A percentile compares a stretch with the other conserved stretches of the same genome.
phyloP scores from a whole-genome alignment of 1,140 invertebrate species.

The Nymphalis io region DNA sequence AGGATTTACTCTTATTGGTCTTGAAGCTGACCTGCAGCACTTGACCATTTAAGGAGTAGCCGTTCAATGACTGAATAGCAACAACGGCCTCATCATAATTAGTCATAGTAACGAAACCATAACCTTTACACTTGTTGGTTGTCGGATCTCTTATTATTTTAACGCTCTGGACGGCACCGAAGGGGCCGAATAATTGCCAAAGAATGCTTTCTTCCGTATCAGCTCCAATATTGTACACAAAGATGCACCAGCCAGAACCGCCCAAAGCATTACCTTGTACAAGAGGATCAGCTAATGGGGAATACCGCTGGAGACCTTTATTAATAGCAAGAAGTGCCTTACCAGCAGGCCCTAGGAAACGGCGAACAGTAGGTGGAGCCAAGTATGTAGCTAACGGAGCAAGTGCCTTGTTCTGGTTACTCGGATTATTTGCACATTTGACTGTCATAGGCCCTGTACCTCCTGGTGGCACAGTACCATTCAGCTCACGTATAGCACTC shows the following conservation, averaged over 20 bases:
- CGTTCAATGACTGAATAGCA: constrained; percentile 94
- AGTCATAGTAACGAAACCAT: constrained; percentile 96
- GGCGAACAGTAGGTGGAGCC: constrained; percentile 78
- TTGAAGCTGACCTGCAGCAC: constrained; percentile 96
- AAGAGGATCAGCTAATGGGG: constrained; percentile 89
- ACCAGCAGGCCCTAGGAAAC: constrained; percentile 79
- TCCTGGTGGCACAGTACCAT: constrained; percentile 82
- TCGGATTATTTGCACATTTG: constrained; percentile 84
- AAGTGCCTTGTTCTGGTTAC: constrained; percentile 82
- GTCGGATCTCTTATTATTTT: constrained; percentile 94
- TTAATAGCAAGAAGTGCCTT: constrained; percentile 93
- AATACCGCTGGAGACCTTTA: constrained; percentile 93
- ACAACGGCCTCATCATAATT: constrained; percentile 95
- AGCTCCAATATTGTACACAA: constrained; percentile 95
- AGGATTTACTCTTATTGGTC: constrained; percentile 87
- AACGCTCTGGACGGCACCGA: constrained; percentile 94
- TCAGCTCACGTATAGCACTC: constrained; percentile 82
- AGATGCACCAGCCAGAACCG: constrained; percentile 93
- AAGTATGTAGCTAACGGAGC: constrained; percentile 78
- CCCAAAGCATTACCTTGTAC: constrained; percentile 88
- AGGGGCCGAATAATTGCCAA: constrained; percentile 96
- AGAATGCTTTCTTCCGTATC: constrained; percentile 95
- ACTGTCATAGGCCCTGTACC: constrained; percentile 83
- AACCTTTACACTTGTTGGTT: constrained; percentile 96
- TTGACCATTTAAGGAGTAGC: constrained; percentile 92